A percentile compares a stretch with the other conserved stretches of the same genome.
phyloP scores from a whole-genome alignment of 2,888 invertebrate genomes.

The Sminthurinus aureus region DNA sequence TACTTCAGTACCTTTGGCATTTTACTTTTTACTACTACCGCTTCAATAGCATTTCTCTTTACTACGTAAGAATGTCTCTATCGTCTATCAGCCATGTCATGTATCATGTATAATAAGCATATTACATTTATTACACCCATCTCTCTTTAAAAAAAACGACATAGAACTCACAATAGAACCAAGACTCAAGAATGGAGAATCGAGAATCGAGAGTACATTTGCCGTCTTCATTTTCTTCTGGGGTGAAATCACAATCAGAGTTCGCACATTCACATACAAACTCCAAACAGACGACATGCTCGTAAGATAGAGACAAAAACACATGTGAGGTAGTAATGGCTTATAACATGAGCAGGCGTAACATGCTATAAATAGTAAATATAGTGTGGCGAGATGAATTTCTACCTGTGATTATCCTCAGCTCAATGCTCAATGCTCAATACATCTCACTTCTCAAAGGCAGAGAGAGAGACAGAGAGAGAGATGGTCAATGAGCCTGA shows the following conservation, averaged over 20 bases:
- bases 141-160: background rate
- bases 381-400: background rate
- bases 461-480: background rate
- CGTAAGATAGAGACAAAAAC: background rate
- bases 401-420: background rate
- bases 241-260: too few species aligned
- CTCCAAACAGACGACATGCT: background rate
- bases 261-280: background rate
- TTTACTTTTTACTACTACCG: too few species aligned
- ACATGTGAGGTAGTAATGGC: background rate
- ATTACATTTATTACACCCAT: background rate
- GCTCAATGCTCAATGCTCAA: background rate
- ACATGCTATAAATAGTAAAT: background rate
- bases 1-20: background rate
- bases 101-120: background rate
- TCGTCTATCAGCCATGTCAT: too few species aligned
- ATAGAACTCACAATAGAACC: too few species aligned
- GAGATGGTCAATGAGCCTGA: constrained; percentile 13
- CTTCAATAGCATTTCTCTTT: too few species aligned
- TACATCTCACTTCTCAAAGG: too few species aligned
- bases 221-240: too few species aligned
- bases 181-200: too few species aligned
- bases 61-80: background rate
- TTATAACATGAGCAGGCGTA: background rate
- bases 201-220: too few species aligned